Percentiles rank a stretch among this genome's conserved stretches.
phyloP scores from a whole-genome alignment of 2,797 vertebrate species.

The Platalea minor region DNA sequence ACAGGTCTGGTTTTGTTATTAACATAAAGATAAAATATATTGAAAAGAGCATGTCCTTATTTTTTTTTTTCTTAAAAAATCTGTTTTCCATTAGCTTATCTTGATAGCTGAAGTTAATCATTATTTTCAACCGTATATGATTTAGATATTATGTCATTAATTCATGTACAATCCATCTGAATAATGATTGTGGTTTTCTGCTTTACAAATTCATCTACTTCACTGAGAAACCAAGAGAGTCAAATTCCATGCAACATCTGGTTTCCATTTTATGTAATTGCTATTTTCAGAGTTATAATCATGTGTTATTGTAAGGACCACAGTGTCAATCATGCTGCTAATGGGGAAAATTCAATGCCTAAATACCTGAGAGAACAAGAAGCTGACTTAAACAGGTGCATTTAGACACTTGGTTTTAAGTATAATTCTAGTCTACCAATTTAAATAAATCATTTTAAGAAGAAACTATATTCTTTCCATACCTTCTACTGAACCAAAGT shows the following conservation, averaged over 20 bases:
- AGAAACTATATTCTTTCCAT: constrained; percentile 74
- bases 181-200: constrained; percentile 87
- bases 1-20: constrained; percentile 74
- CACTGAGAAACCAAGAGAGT: constrained; percentile 84
- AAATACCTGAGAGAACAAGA: constrained; percentile 83
- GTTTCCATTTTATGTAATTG: constrained; percentile 88
- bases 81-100: constrained; percentile 83
- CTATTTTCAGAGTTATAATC: constrained; percentile 89
- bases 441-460: constrained; percentile 83
- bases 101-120: constrained; percentile 82
- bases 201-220: constrained; percentile 86
- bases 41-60: constrained; percentile 65
- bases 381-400: constrained; percentile 82
- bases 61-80: constrained; percentile 60
- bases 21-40: constrained; percentile 72
- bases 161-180: constrained; percentile 86
- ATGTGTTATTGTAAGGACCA: constrained; percentile 90
- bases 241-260: constrained; percentile 86
- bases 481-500: constrained; percentile 60
- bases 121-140: constrained; percentile 85
- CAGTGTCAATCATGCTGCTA: constrained; percentile 87
- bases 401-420: constrained; percentile 76
- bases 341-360: constrained; percentile 82
- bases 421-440: constrained; percentile 76
- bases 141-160: constrained; percentile 89